phyloP scores from a whole-genome alignment of 2,113 vertebrate genomes.

The Ceratotherium simum region DNA sequence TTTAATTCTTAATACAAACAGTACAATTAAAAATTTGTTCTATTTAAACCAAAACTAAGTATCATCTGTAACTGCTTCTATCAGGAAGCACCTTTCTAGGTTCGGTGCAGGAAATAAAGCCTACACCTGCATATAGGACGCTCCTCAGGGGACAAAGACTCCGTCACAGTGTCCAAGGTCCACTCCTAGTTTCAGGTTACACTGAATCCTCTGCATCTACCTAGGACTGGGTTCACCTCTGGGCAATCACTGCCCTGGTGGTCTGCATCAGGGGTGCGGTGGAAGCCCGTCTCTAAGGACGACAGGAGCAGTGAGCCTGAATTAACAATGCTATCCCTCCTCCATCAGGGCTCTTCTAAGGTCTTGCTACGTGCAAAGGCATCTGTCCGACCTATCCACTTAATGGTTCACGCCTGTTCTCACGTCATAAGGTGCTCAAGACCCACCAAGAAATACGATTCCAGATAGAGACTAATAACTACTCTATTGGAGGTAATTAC shows the following conservation, averaged over 20 bases:
- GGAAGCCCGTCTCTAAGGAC: neutral
- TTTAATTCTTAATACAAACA: slow-evolving; percentile 5
- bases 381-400: neutral
- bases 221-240: neutral
- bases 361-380: neutral
- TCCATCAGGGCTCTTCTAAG: neutral
- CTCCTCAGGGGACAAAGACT: neutral
- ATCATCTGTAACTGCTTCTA: neutral
- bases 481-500: neutral
- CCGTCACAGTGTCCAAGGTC: neutral
- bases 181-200: neutral
- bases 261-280: neutral
- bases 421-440: neutral
- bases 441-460: neutral
- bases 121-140: neutral
- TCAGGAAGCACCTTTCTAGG: neutral
- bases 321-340: rapidly evolving
- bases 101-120: neutral
- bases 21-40: neutral
- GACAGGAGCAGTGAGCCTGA: neutral
- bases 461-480: neutral
- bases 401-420: neutral
- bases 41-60: neutral
- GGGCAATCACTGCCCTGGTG: neutral
- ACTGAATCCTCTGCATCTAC: neutral